phyloP scores from a whole-genome alignment of 2,888 invertebrate species.

The Thumatha senex region DNA sequence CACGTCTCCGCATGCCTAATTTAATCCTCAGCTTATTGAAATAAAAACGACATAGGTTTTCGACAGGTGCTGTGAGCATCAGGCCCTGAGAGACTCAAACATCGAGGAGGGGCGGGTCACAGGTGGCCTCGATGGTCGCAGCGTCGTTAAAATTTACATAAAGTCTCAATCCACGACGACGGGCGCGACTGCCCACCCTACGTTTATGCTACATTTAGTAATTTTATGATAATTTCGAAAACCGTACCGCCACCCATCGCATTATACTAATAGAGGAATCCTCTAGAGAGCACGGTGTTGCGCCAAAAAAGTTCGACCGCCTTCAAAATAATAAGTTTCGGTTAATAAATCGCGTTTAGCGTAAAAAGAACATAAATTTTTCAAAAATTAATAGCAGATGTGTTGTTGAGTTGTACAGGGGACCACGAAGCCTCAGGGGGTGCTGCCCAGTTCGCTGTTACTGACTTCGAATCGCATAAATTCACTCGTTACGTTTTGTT shows the following conservation, averaged over 20 bases:
- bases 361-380: constrained; percentile 72
- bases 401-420: constrained; percentile 72
- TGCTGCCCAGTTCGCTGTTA: constrained; percentile 52
- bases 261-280: constrained; percentile 83
- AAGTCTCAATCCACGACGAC: constrained; percentile 82
- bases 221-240: constrained; percentile 84
- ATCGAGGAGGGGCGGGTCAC: constrained; percentile 61
- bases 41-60: constrained; percentile 83
- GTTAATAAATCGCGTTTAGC: constrained; percentile 75
- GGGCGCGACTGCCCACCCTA: constrained; percentile 77
- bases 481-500: constrained; percentile 68
- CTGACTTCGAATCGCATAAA: constrained; percentile 79
- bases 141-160: constrained; percentile 84
- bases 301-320: constrained; percentile 67
- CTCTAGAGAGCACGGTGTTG: constrained; percentile 57
- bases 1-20: constrained; percentile 78
- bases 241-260: constrained; percentile 82
- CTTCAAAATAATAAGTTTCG: constrained; percentile 77
- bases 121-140: constrained; percentile 82
- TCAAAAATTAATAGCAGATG: constrained; percentile 80
- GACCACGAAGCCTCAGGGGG: constrained; percentile 41
- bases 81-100: constrained; percentile 28
- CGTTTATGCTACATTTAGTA: constrained; percentile 84
- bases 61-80: constrained; percentile 75
- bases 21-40: constrained; percentile 82